Evolutionary conservation across 2,797 vertebrate genomes (phyloP), one percentile per base, ranked within the genome.

Genomic region (Sciurus carolinensis): DNA sequence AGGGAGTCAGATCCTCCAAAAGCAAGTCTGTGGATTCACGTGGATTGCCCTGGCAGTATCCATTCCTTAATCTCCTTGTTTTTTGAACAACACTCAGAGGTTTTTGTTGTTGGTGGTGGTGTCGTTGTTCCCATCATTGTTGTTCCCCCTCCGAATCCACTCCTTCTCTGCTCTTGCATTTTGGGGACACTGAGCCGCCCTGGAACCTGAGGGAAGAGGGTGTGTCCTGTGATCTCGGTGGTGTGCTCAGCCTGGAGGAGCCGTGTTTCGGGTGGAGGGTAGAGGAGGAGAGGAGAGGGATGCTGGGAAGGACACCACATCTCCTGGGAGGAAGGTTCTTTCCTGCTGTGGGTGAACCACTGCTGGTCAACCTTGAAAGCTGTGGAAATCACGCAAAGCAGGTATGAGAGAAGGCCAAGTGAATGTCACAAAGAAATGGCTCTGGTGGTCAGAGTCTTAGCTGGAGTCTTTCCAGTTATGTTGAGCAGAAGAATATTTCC

Each of bases 121-220:
- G 39, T 39, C 4, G 39, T 39, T 39, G 2, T 39, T 39, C 39
- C 39, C 39, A 39, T 39, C 39, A 24, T 90, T 75, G 81, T 96
- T 59, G 39, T 59, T 0, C 3, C 54, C 54, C 54, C 54, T 20
- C 54, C 7, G 26, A 88, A 59, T 44, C 39, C 9, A 39, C 71
- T 76, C 28, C 20, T 59, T 71, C 71, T 84, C 15, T n/a, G 3
- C 11, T 39, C 4, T 57, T 79, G 14, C 5, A 15, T 1, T 44
- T 22, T 47, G 14, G 9, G 15, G 30, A 33, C n/a, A 12, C 54
- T 24, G 59, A 36, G 0, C 36, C 36, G 10, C 6, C 4, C 17
- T 83, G 10, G 26, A 14, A 3, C 36, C 33, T 28, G 10, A 4
- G 7, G 8, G 22, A 1, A 15, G 1, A 1, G 1, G 14, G 1